Percentiles rank a stretch among this genome's conserved stretches.
These are phyloP conservation scores for Myotis vivesi DNA, from an alignment of 2,797 vertebrate genomes.

Conservation along the genomic window DNA sequence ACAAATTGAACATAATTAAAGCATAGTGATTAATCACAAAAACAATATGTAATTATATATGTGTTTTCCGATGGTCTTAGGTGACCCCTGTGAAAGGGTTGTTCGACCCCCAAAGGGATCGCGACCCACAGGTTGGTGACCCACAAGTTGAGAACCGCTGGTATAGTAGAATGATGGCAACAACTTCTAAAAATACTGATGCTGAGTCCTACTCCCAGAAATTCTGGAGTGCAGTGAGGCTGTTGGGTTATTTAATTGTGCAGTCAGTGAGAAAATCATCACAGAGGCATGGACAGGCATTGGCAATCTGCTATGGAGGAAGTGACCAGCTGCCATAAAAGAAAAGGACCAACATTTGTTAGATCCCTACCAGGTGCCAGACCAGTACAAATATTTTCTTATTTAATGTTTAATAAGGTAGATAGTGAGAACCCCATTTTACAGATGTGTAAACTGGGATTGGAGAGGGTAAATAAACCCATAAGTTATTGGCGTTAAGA, in stretches of 20 bases:
- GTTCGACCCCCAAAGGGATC: too few relatives aligned
- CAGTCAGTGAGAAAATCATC: neutral
- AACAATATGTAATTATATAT: too few relatives aligned
- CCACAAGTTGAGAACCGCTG: too few relatives aligned
- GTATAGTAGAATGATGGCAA: neutral
- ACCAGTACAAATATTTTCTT: slow-evolving; percentile 1
- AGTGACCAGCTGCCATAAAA: neutral
- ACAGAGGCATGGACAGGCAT: neutral
- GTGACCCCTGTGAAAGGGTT: too few relatives aligned
- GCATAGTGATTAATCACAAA: too few relatives aligned
- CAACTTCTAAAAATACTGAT: neutral
- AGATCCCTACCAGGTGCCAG: neutral
- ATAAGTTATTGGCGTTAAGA: rapidly evolving
- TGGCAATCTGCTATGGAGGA: neutral
- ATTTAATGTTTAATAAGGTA: neutral
- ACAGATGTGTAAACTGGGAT: neutral
- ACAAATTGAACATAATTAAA: too few relatives aligned
- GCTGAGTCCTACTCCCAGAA: neutral
- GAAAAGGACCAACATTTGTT: neutral
- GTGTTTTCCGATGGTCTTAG: too few relatives aligned
- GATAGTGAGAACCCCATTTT: slow-evolving; percentile 13
- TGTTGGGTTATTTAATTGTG: neutral
- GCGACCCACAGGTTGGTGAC: too few relatives aligned
- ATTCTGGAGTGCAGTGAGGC: too few relatives aligned
- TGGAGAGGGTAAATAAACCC: neutral